These are phyloP conservation scores for Rhynchonycteris naso DNA, from an alignment of 2,797 vertebrate species.

Conservation along the genomic window DNA sequence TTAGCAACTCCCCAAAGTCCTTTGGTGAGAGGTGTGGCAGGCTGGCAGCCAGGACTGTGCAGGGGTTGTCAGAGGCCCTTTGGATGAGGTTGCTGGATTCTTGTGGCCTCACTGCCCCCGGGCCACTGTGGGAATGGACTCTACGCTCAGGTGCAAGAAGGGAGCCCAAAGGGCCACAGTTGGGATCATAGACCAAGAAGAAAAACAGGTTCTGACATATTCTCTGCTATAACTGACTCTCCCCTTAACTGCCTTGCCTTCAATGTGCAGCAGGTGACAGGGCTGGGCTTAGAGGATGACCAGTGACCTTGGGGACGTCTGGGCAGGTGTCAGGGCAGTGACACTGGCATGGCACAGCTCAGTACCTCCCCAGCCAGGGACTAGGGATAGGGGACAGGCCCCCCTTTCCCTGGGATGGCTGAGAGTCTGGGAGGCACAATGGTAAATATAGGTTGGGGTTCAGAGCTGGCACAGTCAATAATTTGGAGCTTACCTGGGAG, in stretches of 20 bases:
- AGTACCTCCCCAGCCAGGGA: neutral
- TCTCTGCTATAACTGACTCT: neutral
- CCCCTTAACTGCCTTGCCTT: neutral
- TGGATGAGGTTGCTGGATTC: neutral
- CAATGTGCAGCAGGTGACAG: neutral
- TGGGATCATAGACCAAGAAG: neutral
- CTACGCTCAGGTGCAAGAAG: neutral
- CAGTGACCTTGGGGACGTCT: neutral
- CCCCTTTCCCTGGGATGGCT: too few species aligned
- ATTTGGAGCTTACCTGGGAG: constrained; percentile 38
- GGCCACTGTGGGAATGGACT: neutral
- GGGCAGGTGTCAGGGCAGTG: neutral
- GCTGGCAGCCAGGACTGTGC: neutral
- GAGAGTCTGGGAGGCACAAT: neutral
- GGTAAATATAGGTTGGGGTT: constrained; percentile 33
- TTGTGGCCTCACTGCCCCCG: neutral
- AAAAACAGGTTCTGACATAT: neutral
- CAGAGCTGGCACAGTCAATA: neutral
- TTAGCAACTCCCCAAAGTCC: neutral
- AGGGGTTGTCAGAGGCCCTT: neutral
- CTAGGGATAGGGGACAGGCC: neutral
- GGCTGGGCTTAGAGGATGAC: neutral
- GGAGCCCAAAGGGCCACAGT: neutral
- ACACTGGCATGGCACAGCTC: neutral
- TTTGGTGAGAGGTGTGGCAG: neutral